These are phyloP conservation scores for Drosophila kambysellisi DNA, from an alignment of 2,888 invertebrate species.

Conservation along the genomic window DNA sequence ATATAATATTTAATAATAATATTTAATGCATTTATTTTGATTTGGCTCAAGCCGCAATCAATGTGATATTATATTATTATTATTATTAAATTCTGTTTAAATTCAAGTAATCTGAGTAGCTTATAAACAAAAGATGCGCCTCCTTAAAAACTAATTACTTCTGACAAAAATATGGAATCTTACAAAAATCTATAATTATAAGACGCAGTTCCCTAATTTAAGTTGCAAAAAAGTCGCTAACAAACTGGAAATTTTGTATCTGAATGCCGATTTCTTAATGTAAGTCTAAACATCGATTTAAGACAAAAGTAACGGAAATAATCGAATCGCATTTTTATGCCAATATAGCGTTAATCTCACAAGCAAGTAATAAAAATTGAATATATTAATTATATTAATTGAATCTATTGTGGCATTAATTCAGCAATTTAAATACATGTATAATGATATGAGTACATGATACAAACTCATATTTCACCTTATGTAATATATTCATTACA, in stretches of 20 bases:
- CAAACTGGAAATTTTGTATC: background rate
- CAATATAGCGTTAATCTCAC: background rate
- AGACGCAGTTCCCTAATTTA: accelerated
- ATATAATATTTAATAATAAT: background rate
- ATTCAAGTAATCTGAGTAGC: background rate
- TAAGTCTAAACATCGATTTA: background rate
- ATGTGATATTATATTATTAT: background rate
- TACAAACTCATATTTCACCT: background rate
- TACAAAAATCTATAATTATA: background rate
- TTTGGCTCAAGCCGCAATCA: background rate
- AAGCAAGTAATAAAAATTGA: background rate
- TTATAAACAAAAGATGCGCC: too few relatives aligned
- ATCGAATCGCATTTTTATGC: background rate
- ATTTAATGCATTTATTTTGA: background rate
- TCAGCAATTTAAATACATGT: background rate
- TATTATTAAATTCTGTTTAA: background rate
- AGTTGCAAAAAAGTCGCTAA: too few relatives aligned
- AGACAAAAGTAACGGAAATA: background rate
- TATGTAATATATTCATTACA: background rate
- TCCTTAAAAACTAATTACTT: background rate
- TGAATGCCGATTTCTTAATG: background rate
- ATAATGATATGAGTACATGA: background rate
- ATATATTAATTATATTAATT: background rate
- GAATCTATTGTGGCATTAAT: background rate
- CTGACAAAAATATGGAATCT: background rate